phyloP scores from a whole-genome alignment of 2,113 vertebrate species.

The Stomatorhinus ivindoensis region DNA sequence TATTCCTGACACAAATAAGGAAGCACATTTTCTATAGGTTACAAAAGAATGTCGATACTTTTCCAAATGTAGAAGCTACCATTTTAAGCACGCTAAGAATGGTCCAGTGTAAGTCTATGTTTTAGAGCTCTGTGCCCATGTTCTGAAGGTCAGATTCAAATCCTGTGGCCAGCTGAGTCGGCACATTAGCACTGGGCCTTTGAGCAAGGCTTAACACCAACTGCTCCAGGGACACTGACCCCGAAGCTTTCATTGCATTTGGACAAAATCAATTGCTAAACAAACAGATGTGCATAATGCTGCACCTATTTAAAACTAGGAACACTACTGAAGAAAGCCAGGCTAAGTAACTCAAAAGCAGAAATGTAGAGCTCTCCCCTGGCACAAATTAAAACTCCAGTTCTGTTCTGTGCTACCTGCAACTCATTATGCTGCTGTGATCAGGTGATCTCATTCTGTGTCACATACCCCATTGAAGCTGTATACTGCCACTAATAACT shows the following conservation, averaged over 20 bases:
- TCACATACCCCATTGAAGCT: not conserved
- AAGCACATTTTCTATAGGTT: not conserved
- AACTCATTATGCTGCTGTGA: not conserved
- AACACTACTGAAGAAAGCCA: not conserved
- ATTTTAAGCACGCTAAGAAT: not conserved
- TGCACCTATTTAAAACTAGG: not conserved
- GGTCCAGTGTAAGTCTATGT: not conserved
- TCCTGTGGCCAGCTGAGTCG: not conserved
- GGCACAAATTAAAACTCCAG: not conserved
- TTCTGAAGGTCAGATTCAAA: not conserved
- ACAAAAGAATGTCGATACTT: not conserved
- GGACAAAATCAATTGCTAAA: not conserved
- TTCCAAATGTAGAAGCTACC: not conserved
- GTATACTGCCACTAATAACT: not conserved
- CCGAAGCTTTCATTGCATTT: not conserved
- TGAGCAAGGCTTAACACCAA: not conserved
- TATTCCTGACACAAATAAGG: not conserved
- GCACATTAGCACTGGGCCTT: not conserved
- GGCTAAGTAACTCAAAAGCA: not conserved
- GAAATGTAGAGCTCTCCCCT: not conserved
- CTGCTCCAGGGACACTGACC: not conserved
- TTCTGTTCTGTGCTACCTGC: not conserved
- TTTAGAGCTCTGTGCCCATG: not conserved
- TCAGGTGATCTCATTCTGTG: not conserved
- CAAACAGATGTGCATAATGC: not conserved